phyloP scores from a whole-genome alignment of 2,113 vertebrate species.

The Podarcis muralis region DNA sequence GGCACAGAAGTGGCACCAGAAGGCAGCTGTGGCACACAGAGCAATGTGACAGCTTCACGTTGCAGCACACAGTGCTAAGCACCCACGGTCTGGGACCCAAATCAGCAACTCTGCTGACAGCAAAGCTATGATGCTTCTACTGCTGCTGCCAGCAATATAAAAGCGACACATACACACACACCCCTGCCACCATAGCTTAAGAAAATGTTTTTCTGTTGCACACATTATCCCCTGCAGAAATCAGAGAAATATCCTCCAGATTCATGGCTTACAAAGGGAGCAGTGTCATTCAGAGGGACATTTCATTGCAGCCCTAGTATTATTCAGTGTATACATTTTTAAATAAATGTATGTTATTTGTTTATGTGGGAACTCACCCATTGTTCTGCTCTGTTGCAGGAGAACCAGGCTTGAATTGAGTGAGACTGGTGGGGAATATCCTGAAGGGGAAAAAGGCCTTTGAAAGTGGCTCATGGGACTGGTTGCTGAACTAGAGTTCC shows the following conservation, averaged over 20 bases:
- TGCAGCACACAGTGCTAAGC: too few relatives aligned
- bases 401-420: slow-evolving; percentile 81
- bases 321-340: background rate
- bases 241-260: background rate
- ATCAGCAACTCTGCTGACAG: background rate
- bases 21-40: too few relatives aligned
- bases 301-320: too few relatives aligned
- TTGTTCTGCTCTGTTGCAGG: slow-evolving; percentile 84
- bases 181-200: too few relatives aligned
- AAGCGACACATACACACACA: too few relatives aligned
- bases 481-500: slow-evolving; percentile 79
- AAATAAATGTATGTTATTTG: background rate
- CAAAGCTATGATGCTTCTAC: too few relatives aligned
- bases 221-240: background rate
- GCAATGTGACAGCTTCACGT: too few relatives aligned
- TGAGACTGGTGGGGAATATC: slow-evolving; percentile 84
- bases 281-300: background rate
- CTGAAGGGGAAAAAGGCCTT: slow-evolving; percentile 89
- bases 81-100: too few relatives aligned
- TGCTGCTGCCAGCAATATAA: too few relatives aligned
- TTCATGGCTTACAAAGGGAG: background rate
- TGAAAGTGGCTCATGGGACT: slow-evolving; percentile 85
- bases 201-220: background rate
- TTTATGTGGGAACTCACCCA: slow-evolving; percentile 81
- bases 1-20: too few relatives aligned